Evolutionary conservation across 2,113 vertebrate genomes (phyloP).

Genomic region (Pelvicachromis taeniatus): DNA sequence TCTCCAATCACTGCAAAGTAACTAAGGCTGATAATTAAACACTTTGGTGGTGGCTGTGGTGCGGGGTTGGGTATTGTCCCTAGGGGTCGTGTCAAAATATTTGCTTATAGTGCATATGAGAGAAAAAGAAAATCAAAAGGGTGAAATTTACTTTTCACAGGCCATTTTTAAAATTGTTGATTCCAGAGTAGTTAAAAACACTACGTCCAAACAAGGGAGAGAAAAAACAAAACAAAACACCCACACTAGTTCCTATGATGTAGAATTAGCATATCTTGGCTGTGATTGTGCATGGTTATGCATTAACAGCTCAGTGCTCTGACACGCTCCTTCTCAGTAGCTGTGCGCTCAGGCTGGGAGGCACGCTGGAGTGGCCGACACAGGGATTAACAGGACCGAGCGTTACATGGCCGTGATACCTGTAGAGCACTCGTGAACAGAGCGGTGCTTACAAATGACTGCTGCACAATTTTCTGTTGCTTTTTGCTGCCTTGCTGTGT

Average conservation of each 20-base stretch:
- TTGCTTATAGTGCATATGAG: not conserved
- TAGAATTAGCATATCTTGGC: constrained; percentile 57
- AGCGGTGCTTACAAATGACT: constrained; percentile 15
- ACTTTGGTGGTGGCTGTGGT: not conserved
- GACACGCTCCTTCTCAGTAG: constrained; percentile 60
- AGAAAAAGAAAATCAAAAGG: not conserved
- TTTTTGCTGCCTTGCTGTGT: not conserved
- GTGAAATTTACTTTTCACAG: not conserved
- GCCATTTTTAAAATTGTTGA: not conserved
- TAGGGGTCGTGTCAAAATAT: not conserved
- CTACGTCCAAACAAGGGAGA: constrained; percentile 35
- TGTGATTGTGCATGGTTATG: constrained; percentile 66
- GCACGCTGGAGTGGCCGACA: constrained; percentile 71
- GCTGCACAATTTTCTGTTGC: not conserved
- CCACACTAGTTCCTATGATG: constrained; percentile 46
- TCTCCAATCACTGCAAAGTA: not conserved
- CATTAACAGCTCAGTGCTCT: constrained; percentile 66
- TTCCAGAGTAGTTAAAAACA: constrained; percentile 2
- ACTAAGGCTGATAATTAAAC: not conserved
- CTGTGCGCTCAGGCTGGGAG: constrained; percentile 39
- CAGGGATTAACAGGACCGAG: constrained; percentile 68
- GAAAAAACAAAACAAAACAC: constrained; percentile 17
- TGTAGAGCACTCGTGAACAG: constrained; percentile 53
- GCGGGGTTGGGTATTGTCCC: too few species aligned
- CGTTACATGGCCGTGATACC: constrained; percentile 36